A percentile compares a stretch with the other conserved stretches of the same genome.
Evolutionary conservation across 2,888 invertebrate species (phyloP).

Genomic region (Conchocele bisecta): DNA sequence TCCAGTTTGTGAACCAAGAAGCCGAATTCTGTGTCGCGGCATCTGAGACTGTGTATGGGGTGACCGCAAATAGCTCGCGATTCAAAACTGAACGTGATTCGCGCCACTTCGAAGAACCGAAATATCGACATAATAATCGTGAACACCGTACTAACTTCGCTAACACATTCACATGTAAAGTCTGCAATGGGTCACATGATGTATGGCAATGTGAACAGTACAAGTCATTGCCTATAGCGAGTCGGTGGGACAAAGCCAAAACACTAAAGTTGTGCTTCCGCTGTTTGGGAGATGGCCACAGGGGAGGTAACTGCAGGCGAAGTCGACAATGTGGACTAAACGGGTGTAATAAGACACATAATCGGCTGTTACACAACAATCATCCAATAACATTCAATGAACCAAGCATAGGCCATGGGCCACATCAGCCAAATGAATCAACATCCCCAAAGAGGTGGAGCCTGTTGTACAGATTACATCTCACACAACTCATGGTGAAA

Average conservation of each 20-base stretch:
- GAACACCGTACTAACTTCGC: no score
- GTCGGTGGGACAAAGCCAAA: slow-evolving; percentile 4
- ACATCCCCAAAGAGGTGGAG: no score
- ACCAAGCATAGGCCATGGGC: no score
- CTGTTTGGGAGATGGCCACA: slow-evolving; percentile 18
- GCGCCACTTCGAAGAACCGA: background rate
- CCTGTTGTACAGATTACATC: no score
- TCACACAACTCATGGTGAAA: no score
- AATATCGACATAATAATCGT: background rate
- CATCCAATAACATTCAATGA: no score
- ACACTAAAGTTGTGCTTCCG: slow-evolving; percentile 15
- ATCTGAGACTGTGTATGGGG: slow-evolving; percentile 12
- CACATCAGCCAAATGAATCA: no score
- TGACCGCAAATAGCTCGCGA: background rate
- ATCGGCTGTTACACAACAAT: slow-evolving; percentile 8
- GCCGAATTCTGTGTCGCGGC: slow-evolving; percentile 21
- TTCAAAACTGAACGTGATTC: background rate
- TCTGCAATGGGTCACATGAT: slow-evolving; percentile 9
- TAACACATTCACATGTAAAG: background rate
- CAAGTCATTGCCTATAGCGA: slow-evolving; percentile 1
- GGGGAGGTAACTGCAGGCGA: slow-evolving; percentile 8
- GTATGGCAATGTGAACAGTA: slow-evolving; percentile 27
- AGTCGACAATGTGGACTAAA: slow-evolving; percentile 16
- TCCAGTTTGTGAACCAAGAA: slow-evolving; percentile 25
- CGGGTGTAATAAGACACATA: slow-evolving; percentile 10